Evolutionary conservation across 2,113 vertebrate species (phyloP), one percentile per base, ranked within the genome.

Genomic region (Argyrosomus japonicus): DNA sequence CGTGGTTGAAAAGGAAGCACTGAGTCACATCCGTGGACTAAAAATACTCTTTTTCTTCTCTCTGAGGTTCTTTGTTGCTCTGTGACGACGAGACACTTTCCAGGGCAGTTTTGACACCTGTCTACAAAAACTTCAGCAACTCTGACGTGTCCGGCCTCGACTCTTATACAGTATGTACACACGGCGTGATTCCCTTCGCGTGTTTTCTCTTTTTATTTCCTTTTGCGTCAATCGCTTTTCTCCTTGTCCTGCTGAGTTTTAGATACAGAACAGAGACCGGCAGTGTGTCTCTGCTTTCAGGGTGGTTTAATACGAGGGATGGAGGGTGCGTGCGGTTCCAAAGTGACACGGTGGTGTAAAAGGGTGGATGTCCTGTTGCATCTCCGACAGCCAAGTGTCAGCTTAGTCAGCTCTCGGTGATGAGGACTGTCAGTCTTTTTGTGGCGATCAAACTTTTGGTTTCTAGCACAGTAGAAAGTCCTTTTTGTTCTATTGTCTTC

Each of bases 311-410:
- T 65, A 69, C 71, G 65, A 60, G 63, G 32, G 47, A 84, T 25
- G 51, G 53, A 9, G 45, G 5, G 64, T 90, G 68, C 27, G 43
- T 86, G 84, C 6, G 11, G 82, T 36, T 81, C 82, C 29, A 64
- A 90, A 84, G 75, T 92, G 85, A 82, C 93, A 88, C 47, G 3
- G 47, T 79, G 84, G 88, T 91, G 93, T 83, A 83, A 94, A 91
- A 88, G 77, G 88, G 90, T 83, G 83, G 87, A 88, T 81, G 85
- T 76, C 68, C 86, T 80, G 88, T 83, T 82, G 76, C 74, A 78
- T 84, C 86, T 83, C 83, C 88, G 72, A 81, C 91, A 91, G 86
- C 84, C 87, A 89, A 79, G 87, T 87, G 91, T 83, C 89, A 92
- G 83, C 83, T 88, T 43, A 84, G 84, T 93, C 89, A 88, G 82